Evolutionary conservation across 2,113 vertebrate genomes (phyloP).

Genomic region (Megaceryle torquata): DNA sequence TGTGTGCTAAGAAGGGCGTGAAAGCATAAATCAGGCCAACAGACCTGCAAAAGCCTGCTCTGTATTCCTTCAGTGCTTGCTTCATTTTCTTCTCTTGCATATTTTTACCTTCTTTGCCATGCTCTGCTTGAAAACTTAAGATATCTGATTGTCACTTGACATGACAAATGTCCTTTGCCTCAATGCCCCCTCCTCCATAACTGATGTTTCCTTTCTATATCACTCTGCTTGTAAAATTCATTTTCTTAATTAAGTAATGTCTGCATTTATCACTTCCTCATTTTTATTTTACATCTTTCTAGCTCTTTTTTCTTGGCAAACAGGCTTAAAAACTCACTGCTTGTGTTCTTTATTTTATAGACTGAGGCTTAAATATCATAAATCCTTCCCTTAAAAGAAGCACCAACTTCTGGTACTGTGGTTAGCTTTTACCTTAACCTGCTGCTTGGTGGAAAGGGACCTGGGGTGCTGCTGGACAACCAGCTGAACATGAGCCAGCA

Average conservation of each 20-base stretch:
- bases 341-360: background rate
- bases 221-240: conserved; percentile 18
- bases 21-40: conserved; percentile 44
- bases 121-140: conserved; percentile 28
- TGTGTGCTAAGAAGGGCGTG: background rate
- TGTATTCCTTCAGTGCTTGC: background rate
- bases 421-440: background rate
- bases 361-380: background rate
- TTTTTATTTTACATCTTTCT: conserved; percentile 1
- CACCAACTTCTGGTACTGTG: background rate
- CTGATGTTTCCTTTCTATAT: background rate
- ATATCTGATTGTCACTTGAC: conserved; percentile 42
- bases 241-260: conserved; percentile 59
- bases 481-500: no score
- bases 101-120: conserved; percentile 16
- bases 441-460: no score
- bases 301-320: conserved; percentile 2
- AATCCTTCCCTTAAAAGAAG: background rate
- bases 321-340: background rate
- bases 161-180: conserved; percentile 28
- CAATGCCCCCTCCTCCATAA: background rate
- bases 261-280: conserved; percentile 45
- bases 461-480: no score
- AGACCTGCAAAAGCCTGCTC: conserved; percentile 5
- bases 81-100: conserved; percentile 44